These are phyloP conservation scores for Mormyrops attenuatus DNA, from an alignment of 2,797 vertebrate species.

Conservation along the genomic window DNA sequence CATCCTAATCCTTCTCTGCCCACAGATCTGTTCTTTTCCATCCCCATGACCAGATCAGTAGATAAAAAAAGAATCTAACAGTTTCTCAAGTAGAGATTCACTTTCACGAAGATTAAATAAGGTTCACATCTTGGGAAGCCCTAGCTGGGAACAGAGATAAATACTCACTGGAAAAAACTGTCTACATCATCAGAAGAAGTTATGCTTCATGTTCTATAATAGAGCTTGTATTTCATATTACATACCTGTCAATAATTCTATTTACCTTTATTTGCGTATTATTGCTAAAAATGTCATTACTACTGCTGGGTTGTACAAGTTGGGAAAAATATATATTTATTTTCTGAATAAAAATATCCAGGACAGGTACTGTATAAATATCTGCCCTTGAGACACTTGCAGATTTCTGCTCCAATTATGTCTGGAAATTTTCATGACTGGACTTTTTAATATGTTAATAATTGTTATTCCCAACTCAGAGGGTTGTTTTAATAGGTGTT, in stretches of 20 bases:
- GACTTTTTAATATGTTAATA: not conserved
- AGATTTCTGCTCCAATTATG: not conserved
- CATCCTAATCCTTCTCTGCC: constrained; percentile 50
- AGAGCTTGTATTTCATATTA: not conserved
- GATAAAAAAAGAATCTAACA: constrained; percentile 40
- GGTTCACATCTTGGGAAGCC: not conserved
- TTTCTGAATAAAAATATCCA: not conserved
- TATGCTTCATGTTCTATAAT: not conserved
- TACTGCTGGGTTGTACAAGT: not conserved
- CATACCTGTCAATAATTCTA: not conserved
- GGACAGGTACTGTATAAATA: not conserved
- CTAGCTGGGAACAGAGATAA: not conserved
- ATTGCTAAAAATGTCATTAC: not conserved
- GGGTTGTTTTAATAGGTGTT: not conserved
- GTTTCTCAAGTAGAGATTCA: constrained; percentile 31
- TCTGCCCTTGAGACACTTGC: not conserved
- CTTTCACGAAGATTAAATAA: not conserved
- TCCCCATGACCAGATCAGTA: constrained; percentile 51
- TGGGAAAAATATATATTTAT: not conserved
- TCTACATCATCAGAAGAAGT: not conserved
- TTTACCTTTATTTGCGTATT: not conserved
- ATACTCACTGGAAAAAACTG: not conserved
- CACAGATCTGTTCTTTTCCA: constrained; percentile 41
- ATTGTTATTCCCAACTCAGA: not conserved
- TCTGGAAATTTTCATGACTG: not conserved